Percentiles rank a stretch among this genome's conserved stretches.
Evolutionary conservation across 1,140 invertebrate genomes (phyloP).

Genomic region (Bombus impatiens): DNA sequence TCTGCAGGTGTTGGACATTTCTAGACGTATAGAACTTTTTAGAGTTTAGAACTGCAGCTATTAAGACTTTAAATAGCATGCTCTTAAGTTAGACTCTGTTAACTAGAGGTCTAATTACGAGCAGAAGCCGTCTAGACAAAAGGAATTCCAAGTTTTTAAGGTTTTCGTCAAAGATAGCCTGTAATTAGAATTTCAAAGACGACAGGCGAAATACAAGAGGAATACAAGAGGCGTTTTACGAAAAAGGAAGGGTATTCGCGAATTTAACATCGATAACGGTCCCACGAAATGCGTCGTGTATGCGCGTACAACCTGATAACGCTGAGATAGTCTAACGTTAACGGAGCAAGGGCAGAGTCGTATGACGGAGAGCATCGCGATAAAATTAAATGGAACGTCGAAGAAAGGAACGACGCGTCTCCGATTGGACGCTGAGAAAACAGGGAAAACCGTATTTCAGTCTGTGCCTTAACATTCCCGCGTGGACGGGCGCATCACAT

Average conservation of each 20-base stretch:
- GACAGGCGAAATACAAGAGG: background rate
- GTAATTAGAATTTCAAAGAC: background rate
- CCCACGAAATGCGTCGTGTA: background rate
- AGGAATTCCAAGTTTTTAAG: background rate
- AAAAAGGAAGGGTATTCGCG: background rate
- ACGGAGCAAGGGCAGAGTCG: background rate
- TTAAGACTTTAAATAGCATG: background rate
- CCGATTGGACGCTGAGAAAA: slow-evolving; percentile 36
- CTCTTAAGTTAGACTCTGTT: background rate
- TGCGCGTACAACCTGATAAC: background rate
- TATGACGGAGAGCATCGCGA: too few relatives aligned
- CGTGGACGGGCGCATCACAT: slow-evolving; percentile 33
- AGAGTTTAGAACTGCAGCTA: background rate
- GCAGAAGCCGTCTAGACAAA: background rate
- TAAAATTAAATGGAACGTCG: slow-evolving; percentile 29
- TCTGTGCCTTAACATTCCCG: slow-evolving; percentile 29
- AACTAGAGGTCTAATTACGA: background rate
- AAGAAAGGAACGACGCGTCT: slow-evolving; percentile 8
- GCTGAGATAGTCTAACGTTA: background rate
- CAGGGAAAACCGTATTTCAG: slow-evolving; percentile 45
- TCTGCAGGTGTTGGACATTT: background rate
- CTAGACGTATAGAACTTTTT: too few relatives aligned
- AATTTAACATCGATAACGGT: background rate
- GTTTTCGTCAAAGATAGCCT: background rate
- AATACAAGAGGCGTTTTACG: background rate